Evolutionary conservation across 2,888 invertebrate species (phyloP).

Genomic region (Calliopum simillimum): DNA sequence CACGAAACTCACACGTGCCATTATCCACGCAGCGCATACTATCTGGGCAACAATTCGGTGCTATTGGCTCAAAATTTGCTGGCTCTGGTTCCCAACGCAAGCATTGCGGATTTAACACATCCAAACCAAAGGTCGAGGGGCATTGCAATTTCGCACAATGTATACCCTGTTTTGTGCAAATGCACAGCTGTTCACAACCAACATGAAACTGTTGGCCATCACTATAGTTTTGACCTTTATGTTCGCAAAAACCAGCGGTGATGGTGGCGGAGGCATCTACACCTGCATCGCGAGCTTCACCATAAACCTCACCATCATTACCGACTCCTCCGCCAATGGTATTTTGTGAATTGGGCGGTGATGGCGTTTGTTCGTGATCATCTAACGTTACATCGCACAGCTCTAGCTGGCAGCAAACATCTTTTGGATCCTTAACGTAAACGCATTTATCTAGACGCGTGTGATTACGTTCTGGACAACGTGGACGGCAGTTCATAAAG

Average conservation of each 20-base stretch:
- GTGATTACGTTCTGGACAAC: slow-evolving; percentile 73
- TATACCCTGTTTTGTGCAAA: slow-evolving; percentile 77
- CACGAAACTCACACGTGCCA: slow-evolving; percentile 83
- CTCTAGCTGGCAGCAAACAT: slow-evolving; percentile 86
- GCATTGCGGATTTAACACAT: slow-evolving; percentile 85
- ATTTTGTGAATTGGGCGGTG: slow-evolving; percentile 52
- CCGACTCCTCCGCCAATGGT: slow-evolving; percentile 51
- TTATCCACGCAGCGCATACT: slow-evolving; percentile 83
- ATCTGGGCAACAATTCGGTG: slow-evolving; percentile 86
- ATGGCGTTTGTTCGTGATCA: slow-evolving; percentile 74
- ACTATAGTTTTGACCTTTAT: slow-evolving; percentile 60
- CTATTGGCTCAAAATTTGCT: slow-evolving; percentile 75
- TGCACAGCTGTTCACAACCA: slow-evolving; percentile 82
- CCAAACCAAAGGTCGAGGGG: slow-evolving; percentile 86
- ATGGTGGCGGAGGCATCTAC: slow-evolving; percentile 40
- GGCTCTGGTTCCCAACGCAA: slow-evolving; percentile 88
- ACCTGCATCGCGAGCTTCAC: slow-evolving; percentile 59
- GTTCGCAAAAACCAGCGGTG: slow-evolving; percentile 51
- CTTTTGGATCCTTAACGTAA: slow-evolving; percentile 83
- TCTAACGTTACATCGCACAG: slow-evolving; percentile 87
- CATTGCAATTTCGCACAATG: slow-evolving; percentile 86
- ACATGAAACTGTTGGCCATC: slow-evolving; percentile 83
- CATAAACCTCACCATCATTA: slow-evolving; percentile 46
- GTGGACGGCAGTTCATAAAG: slow-evolving; percentile 78
- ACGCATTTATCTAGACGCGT: slow-evolving; percentile 80